phyloP scores from a whole-genome alignment of 2,797 vertebrate species.

The Eptatretus atami region DNA sequence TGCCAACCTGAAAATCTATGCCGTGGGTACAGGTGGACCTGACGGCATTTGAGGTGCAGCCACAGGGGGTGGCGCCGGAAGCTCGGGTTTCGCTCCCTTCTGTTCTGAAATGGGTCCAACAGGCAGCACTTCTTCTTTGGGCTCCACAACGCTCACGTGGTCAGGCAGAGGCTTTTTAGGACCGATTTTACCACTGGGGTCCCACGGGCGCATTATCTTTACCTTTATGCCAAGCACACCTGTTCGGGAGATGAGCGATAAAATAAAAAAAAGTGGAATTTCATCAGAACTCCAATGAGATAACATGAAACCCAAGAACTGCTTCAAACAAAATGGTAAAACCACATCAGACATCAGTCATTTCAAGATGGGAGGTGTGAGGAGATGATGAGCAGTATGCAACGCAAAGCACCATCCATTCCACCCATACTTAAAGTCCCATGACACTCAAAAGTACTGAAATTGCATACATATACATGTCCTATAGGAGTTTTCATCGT shows the following conservation, averaged over 20 bases:
- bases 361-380: too few relatives aligned
- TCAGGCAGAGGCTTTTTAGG: constrained; percentile 62
- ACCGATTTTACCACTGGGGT: constrained; percentile 81
- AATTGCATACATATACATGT: too few relatives aligned
- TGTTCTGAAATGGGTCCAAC: constrained; percentile 86
- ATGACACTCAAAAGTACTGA: too few relatives aligned
- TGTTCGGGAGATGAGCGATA: background rate
- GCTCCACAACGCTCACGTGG: constrained; percentile 51
- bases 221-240: constrained; percentile 48
- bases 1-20: constrained; percentile 11
- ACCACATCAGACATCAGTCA: too few relatives aligned
- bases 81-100: constrained; percentile 79
- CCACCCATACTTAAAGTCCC: too few relatives aligned
- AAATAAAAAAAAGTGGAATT: too few relatives aligned
- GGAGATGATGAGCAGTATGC: too few relatives aligned
- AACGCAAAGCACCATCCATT: too few relatives aligned
- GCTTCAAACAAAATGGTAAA: too few relatives aligned
- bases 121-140: constrained; percentile 73
- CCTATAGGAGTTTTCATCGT: too few relatives aligned
- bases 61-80: constrained; percentile 35
- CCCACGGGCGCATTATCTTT: constrained; percentile 98
- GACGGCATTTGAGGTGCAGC: constrained; percentile 23
- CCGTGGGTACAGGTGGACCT: constrained; percentile 28
- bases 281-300: too few relatives aligned
- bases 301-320: too few relatives aligned